These are phyloP conservation scores for Nibea albiflora DNA, from an alignment of 2,113 vertebrate genomes.

Conservation along the genomic window DNA sequence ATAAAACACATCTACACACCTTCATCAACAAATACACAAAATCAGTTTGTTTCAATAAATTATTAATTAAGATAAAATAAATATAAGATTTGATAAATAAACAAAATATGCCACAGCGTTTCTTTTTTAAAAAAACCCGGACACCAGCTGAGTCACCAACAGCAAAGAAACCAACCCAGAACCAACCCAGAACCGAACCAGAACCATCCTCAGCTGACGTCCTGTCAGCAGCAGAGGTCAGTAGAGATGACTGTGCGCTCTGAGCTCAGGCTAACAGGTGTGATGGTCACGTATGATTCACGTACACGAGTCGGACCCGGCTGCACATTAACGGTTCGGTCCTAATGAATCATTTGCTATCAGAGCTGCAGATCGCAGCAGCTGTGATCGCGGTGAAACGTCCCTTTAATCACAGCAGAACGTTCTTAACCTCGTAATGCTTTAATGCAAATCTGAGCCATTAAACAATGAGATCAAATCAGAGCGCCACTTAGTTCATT, in stretches of 20 bases:
- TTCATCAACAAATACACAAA: too few relatives aligned
- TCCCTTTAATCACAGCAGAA: constrained; percentile 64
- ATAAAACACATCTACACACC: too few relatives aligned
- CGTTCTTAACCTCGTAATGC: constrained; percentile 47
- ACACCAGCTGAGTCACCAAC: too few relatives aligned
- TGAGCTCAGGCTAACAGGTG: constrained; percentile 31
- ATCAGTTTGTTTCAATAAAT: too few relatives aligned
- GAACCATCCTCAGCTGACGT: too few relatives aligned
- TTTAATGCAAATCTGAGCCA: constrained; percentile 65
- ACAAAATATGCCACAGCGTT: too few relatives aligned
- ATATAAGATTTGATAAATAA: too few relatives aligned
- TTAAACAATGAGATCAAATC: constrained; percentile 75
- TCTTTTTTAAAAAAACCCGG: too few relatives aligned
- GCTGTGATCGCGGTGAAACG: constrained; percentile 50
- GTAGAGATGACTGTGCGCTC: not conserved
- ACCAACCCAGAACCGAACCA: too few relatives aligned
- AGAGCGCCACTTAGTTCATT: constrained; percentile 72
- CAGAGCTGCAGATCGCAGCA: constrained; percentile 30
- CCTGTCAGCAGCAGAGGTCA: too few relatives aligned
- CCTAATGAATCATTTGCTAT: constrained; percentile 53
- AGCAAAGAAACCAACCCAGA: too few relatives aligned
- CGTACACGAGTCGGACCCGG: constrained; percentile 10
- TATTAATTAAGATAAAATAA: too few relatives aligned
- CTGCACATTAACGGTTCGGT: constrained; percentile 24
- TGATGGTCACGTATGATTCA: not conserved